Evolutionary conservation across 2,888 invertebrate genomes (phyloP).

Genomic region (Sialis lutaria): DNA sequence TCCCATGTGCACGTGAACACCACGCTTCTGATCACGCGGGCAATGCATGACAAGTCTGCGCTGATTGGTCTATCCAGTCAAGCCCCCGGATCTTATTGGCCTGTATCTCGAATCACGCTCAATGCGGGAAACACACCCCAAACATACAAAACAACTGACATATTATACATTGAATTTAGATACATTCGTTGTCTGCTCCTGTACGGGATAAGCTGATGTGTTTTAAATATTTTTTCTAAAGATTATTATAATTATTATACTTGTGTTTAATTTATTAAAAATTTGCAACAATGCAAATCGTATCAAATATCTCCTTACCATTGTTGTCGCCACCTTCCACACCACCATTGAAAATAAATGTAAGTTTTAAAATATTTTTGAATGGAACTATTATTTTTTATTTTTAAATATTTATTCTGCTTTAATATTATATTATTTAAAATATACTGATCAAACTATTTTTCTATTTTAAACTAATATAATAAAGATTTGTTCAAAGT

Average conservation of each 20-base stretch:
- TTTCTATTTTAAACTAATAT: too few relatives aligned
- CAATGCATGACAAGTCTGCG: conserved; percentile 45
- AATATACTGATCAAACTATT: too few relatives aligned
- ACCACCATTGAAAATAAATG: conserved; percentile 40
- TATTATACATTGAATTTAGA: conserved; percentile 1
- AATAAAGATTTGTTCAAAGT: too few relatives aligned
- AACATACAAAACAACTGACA: conserved; percentile 2
- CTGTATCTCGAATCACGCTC: conserved; percentile 19
- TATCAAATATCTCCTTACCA: conserved; percentile 5
- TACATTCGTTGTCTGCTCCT: neutral
- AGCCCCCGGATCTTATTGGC: conserved; percentile 53
- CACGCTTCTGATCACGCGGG: conserved; percentile 59
- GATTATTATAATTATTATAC: neutral
- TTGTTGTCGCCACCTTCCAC: conserved; percentile 53
- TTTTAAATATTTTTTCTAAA: conserved; percentile 6
- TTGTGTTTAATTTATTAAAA: neutral
- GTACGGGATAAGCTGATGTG: conserved; percentile 1
- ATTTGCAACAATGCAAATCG: neutral
- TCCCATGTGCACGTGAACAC: conserved; percentile 72
- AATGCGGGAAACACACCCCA: conserved; percentile 30
- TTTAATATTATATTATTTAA: too few relatives aligned
- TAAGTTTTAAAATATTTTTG: neutral
- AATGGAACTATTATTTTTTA: too few relatives aligned
- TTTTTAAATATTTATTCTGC: too few relatives aligned
- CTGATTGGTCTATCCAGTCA: conserved; percentile 47